phyloP scores from a whole-genome alignment of 2,797 vertebrate species.

The Sebastes itinus region DNA sequence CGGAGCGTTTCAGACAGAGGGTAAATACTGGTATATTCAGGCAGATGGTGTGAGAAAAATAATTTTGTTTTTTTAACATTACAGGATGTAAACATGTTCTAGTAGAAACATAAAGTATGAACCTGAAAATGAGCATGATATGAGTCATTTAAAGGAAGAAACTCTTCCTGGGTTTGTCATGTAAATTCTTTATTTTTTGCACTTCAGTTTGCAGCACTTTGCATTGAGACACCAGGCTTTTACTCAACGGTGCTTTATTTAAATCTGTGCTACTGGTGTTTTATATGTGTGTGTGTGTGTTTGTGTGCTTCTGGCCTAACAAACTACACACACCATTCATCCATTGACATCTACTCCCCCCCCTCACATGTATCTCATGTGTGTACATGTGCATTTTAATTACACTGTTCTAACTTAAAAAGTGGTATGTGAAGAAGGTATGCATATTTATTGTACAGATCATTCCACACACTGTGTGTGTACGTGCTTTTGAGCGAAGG shows the following conservation, averaged over 20 bases:
- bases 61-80: too few species aligned
- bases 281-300: constrained; percentile 3
- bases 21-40: too few species aligned
- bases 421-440: constrained; percentile 27
- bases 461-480: constrained; percentile 65
- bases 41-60: too few species aligned
- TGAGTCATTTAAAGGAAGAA: neutral
- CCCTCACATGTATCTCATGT: constrained; percentile 11
- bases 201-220: constrained; percentile 38
- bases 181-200: constrained; percentile 55
- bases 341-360: neutral
- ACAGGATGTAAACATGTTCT: too few species aligned
- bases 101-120: too few species aligned
- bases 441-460: constrained; percentile 58
- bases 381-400: constrained; percentile 33
- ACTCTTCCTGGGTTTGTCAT: neutral
- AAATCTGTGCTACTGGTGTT: constrained; percentile 39
- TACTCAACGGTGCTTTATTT: constrained; percentile 41
- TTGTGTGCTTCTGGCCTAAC: constrained; percentile 10
- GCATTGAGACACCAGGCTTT: constrained; percentile 35
- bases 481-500: constrained; percentile 28
- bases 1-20: too few species aligned
- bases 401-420: constrained; percentile 29
- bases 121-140: too few species aligned
- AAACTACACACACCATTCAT: neutral